Percentiles rank a stretch among this genome's conserved stretches.
These are phyloP conservation scores for Drosophila nigricruria DNA, from an alignment of 2,888 invertebrate genomes.

Conservation along the genomic window DNA sequence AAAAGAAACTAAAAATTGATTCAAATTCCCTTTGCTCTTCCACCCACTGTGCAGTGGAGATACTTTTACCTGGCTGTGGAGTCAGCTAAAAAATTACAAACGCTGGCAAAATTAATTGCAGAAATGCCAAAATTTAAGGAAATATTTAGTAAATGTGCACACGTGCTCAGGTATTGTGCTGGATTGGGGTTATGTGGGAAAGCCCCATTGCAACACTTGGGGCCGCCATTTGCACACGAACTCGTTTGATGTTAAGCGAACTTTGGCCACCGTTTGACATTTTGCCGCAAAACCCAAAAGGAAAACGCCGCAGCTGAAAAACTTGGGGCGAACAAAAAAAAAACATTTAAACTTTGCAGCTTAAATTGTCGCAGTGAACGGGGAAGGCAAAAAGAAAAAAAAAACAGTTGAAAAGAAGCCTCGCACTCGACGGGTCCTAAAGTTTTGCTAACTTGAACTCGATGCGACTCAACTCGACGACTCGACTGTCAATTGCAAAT, in stretches of 20 bases:
- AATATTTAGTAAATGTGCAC: slow-evolving; percentile 58
- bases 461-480: slow-evolving; percentile 61
- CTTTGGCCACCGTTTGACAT: slow-evolving; percentile 79
- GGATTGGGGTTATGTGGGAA: not conserved
- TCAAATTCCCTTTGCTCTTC: not conserved
- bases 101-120: slow-evolving; percentile 55
- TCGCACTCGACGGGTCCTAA: slow-evolving; percentile 47
- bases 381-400: too few relatives aligned
- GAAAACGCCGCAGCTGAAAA: slow-evolving; percentile 52
- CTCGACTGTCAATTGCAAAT: slow-evolving; percentile 79
- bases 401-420: slow-evolving; percentile 46
- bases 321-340: slow-evolving; percentile 46
- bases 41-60: slow-evolving; percentile 24
- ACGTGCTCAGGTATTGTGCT: slow-evolving; percentile 40
- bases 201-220: slow-evolving; percentile 42
- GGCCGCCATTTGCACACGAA: slow-evolving; percentile 72
- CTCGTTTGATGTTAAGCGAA: slow-evolving; percentile 64
- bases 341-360: slow-evolving; percentile 74
- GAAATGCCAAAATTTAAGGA: slow-evolving; percentile 46
- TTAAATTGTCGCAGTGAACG: slow-evolving; percentile 71
- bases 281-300: slow-evolving; percentile 72
- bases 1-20: not conserved
- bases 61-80: slow-evolving; percentile 16
- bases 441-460: slow-evolving; percentile 50
- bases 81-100: slow-evolving; percentile 34